A percentile compares a stretch with the other conserved stretches of the same genome.
Conservation (phyloP, 92 coral and sea anemone species). For the Micromussa lordhowensis region DNA sequence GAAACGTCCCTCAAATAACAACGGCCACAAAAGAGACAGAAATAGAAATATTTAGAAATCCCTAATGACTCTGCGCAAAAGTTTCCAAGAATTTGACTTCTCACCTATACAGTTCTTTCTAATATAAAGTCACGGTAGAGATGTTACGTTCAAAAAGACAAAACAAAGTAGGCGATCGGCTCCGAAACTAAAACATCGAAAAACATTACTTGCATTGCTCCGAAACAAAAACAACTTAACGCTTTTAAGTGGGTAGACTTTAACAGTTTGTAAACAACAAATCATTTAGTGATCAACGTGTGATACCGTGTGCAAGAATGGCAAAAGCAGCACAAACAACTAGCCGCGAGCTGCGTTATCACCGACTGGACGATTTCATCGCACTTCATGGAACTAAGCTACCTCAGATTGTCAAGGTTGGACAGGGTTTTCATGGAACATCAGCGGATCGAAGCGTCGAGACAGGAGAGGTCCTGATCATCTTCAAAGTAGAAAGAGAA, state of each 20-base stretch:
- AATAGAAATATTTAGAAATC: background rate
- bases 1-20: background rate
- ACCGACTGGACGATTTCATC: conserved; percentile 8
- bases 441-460: conserved; percentile 42
- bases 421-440: conserved; percentile 53
- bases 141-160: no score
- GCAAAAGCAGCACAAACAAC: background rate
- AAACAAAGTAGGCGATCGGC: no score
- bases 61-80: background rate
- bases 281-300: background rate
- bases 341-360: background rate
- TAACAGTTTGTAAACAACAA: background rate
- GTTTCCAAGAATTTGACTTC: conserved; percentile 25
- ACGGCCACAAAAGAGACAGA: background rate
- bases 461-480: conserved; percentile 56
- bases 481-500: conserved; percentile 42
- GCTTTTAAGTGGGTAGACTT: background rate
- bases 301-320: background rate
- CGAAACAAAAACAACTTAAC: conserved; percentile 15
- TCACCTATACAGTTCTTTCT: background rate
- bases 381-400: conserved; percentile 18
- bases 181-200: no score
- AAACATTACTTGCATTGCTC: no score
- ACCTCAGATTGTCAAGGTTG: conserved; percentile 64
- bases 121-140: background rate